A percentile compares a stretch with the other conserved stretches of the same genome.
Conservation (phyloP, 1,140 invertebrate species). For the Homalodisca vitripennis region DNA sequence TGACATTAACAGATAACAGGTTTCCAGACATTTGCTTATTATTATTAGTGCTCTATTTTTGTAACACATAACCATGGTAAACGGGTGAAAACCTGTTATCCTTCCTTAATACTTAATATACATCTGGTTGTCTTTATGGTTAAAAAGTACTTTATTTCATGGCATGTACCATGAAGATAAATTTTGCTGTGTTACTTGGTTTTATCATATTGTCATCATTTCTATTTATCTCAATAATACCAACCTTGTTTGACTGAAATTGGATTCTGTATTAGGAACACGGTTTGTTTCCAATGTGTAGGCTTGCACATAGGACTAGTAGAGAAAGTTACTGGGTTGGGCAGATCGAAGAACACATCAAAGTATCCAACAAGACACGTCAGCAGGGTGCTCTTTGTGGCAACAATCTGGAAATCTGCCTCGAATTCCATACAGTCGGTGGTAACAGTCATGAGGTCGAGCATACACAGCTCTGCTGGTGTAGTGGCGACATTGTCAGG, state of each 20-base stretch:
- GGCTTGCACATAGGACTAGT: slow-evolving; percentile 70
- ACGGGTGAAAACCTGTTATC: too few species aligned
- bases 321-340: slow-evolving; percentile 63
- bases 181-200: too few species aligned
- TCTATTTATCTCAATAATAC: too few species aligned
- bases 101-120: too few species aligned
- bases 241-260: slow-evolving; percentile 45
- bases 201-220: too few species aligned
- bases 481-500: slow-evolving; percentile 74
- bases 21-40: too few species aligned
- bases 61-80: too few species aligned
- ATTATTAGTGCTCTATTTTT: too few species aligned
- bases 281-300: slow-evolving; percentile 98
- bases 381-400: slow-evolving; percentile 68
- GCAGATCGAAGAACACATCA: slow-evolving; percentile 82
- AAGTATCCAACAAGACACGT: slow-evolving; percentile 94
- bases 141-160: too few species aligned
- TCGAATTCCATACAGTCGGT: slow-evolving; percentile 79
- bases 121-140: too few species aligned
- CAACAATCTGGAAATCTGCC: slow-evolving; percentile 71
- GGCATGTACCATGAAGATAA: too few species aligned
- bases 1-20: too few species aligned
- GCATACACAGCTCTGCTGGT: slow-evolving; percentile 61
- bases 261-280: slow-evolving; percentile 83
- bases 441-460: slow-evolving; percentile 81